Evolutionary conservation across 2,888 invertebrate genomes (phyloP), one percentile per base, ranked within the genome.

Genomic region (Latheticus oryzae): DNA sequence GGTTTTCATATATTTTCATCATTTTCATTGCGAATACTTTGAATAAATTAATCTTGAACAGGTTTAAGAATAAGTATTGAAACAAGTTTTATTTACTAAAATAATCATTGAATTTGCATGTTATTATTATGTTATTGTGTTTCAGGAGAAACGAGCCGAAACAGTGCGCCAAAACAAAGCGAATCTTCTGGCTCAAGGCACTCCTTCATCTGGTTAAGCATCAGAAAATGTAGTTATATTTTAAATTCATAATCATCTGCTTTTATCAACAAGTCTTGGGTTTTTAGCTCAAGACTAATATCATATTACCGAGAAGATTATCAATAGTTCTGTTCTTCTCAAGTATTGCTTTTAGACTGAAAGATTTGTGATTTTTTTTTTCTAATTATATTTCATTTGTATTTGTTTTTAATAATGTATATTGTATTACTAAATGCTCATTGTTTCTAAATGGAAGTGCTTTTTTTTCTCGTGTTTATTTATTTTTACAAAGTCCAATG

Each of bases 141-240:
- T 76, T 43, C 82, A 96, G 95, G 95, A 95, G 82, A 90, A 91
- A 74, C 93, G 93, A 76, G 93, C 93, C 42, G 94, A 94, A 79
- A 80, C 91, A 72, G 95, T 95, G 69, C 91, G 95, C 73, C 93
- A 91, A 83, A 95, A 95, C 81, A 95, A 94, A 82, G 88, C 87
- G 72, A 86, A 86, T 61, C 81, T 83, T 61, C 81, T 84, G 51
- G 54, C 59, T 17, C 37, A 54, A 19, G 37, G 61, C 52, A 80
- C 86, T 72, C 85, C 87, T 72, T 84, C 86, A 71, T 88, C 89
- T 72, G 87, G 86, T 76, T 88, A 86, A 70, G 61, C 35, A 58
- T 33, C 55, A 50, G 33, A 23, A 48, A 58, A 30, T 43, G 60
- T 56, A 52, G 60, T 64, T 55, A 54, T 51, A 60, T 60, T 63